Conservation (phyloP, 2,888 invertebrate species). For the Cephus pulcher region DNA sequence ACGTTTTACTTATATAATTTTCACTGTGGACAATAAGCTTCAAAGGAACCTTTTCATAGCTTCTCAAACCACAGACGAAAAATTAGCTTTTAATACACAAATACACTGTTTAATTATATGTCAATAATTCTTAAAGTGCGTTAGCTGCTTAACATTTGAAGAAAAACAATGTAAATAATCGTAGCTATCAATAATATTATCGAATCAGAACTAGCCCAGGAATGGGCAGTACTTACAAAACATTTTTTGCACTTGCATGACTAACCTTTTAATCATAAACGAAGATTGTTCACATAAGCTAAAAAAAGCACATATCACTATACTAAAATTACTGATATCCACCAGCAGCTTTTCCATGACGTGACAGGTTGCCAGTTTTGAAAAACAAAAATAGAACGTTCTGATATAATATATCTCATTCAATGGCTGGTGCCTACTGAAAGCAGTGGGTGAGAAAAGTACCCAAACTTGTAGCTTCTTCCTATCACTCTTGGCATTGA, state of each 20-base stretch:
- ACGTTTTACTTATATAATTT: neutral
- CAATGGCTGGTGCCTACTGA: neutral
- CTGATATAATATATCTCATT: conserved; percentile 10
- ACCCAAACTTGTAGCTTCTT: neutral
- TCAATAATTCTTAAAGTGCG: no score
- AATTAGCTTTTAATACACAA: neutral
- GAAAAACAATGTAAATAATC: neutral
- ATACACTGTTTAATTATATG: neutral
- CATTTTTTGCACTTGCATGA: neutral
- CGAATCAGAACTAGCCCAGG: neutral
- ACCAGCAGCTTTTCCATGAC: neutral
- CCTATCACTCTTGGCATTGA: neutral
- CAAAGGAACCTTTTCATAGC: neutral
- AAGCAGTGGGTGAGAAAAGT: neutral
- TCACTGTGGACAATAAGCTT: neutral
- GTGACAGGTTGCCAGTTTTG: conserved; percentile 9
- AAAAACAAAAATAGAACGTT: conserved; percentile 9
- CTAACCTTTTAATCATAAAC: neutral
- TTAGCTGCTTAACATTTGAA: neutral
- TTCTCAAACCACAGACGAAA: neutral
- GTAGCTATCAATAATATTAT: neutral
- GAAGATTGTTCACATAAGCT: neutral
- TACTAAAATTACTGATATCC: neutral
- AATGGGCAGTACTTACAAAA: neutral
- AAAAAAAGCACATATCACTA: neutral